Base-by-base conservation (phyloP, 37 sponge, comb jelly and placozoan genomes). In the Halichondria panicea region DNA sequence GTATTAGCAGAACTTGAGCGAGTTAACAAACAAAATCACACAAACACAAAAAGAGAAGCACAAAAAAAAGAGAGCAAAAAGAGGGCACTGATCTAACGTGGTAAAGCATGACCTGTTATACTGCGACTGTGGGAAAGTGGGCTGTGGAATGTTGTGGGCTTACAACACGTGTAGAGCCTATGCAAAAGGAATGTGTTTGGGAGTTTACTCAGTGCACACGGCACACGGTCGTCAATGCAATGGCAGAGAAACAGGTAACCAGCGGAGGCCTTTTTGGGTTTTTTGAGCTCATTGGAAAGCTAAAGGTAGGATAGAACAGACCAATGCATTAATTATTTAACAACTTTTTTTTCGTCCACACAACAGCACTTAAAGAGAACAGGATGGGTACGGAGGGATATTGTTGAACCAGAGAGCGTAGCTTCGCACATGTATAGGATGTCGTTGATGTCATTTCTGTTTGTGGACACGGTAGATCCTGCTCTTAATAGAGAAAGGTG, bases 351-450 rank as follows among this genome's bases (percentile, higher is more conserved):
- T 65, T 8, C 44, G 27, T 71, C 52, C 46, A 30, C 21, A 21
- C 15, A 31, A 19, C 30, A 95, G 95, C 90, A 92, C 65, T 61
- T 95, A 0, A 82, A 70, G 34, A 55, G 97, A 32, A 93, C 91
- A 11, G 97, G 97, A 4, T 96, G 97, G 97, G 97, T 96, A 31
- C 35, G 65, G 22, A 65, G 61, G 33, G 78, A 66, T 21, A 86
- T 96, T 5, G 42, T 65, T 12, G 75, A 89, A 9, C 89, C 94
- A 36, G 97, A 96, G 76, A 90, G 80, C 25, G 94, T 96, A n/a
- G 76, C 94, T 31, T 91, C 84, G 12, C 97, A 96, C 86, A 93
- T 93, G 97, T 93, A 96, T 77, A 70, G 97, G 25, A 96, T 96
- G 97, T 85, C 94, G 4, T 75, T 96, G 71, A 87, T 96, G 87